Evolutionary conservation across 2,113 vertebrate genomes (phyloP).

Genomic region (Corvus moneduloides): DNA sequence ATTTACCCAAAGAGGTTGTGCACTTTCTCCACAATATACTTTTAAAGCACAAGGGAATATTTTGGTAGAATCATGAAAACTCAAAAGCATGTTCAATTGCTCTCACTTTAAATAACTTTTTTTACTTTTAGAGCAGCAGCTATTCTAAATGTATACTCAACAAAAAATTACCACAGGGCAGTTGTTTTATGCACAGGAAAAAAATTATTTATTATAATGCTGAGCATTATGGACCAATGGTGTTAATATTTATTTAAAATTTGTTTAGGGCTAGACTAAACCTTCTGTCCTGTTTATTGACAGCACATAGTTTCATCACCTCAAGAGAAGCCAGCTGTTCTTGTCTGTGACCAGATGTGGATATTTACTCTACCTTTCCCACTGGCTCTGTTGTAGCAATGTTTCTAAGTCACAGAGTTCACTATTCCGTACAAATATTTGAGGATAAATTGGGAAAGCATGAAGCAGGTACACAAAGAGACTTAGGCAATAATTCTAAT

Average conservation of each 20-base stretch:
- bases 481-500: neutral
- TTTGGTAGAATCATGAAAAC: neutral
- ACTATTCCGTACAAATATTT: slow-evolving; percentile 15
- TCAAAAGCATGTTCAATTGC: neutral
- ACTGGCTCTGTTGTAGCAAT: neutral
- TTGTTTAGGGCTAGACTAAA: slow-evolving; percentile 52
- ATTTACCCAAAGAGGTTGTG: neutral
- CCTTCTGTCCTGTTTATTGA: slow-evolving; percentile 31
- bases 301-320: neutral
- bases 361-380: neutral
- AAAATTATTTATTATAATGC: neutral
- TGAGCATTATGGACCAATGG: neutral
- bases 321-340: slow-evolving; percentile 16
- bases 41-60: neutral
- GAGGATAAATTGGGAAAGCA: slow-evolving; percentile 2
- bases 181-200: neutral
- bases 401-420: neutral
- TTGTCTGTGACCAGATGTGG: slow-evolving; percentile 12
- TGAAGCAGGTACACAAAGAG: neutral
- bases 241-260: slow-evolving; percentile 17
- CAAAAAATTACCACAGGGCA: neutral
- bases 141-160: neutral
- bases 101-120: neutral
- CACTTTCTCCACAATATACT: neutral
- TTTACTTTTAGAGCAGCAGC: neutral